Percentiles rank a stretch among this genome's conserved stretches.
These are phyloP conservation scores for Eolophus roseicapilla DNA, from an alignment of 2,113 vertebrate genomes.

Conservation along the genomic window DNA sequence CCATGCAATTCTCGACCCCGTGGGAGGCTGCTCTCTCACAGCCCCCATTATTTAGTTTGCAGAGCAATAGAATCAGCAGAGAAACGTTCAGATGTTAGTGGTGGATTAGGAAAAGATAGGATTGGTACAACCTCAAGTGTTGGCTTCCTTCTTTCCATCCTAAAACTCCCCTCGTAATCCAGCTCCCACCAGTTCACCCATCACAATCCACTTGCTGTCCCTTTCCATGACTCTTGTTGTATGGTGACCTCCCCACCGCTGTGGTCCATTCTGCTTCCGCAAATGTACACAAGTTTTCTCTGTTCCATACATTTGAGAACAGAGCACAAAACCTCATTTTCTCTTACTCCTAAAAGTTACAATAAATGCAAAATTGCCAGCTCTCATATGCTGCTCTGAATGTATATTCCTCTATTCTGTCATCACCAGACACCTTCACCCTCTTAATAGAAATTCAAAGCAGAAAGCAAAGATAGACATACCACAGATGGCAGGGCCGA, in stretches of 20 bases:
- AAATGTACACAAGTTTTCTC: background rate
- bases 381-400: background rate
- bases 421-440: background rate
- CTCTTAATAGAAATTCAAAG: background rate
- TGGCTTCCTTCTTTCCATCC: background rate
- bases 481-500: background rate
- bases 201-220: background rate
- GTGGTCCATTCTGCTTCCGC: background rate
- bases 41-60: background rate
- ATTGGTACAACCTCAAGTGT: background rate
- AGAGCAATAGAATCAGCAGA: background rate
- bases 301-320: background rate
- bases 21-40: background rate
- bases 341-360: background rate
- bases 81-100: background rate
- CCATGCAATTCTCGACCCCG: accelerated
- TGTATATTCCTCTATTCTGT: background rate
- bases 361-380: background rate
- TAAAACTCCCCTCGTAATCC: background rate
- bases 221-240: background rate
- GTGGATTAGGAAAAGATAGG: background rate
- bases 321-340: background rate
- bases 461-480: background rate
- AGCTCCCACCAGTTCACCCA: background rate
- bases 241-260: background rate